Base-by-base conservation (phyloP, 2,888 invertebrate species). In the Drosophila tanythrix region DNA sequence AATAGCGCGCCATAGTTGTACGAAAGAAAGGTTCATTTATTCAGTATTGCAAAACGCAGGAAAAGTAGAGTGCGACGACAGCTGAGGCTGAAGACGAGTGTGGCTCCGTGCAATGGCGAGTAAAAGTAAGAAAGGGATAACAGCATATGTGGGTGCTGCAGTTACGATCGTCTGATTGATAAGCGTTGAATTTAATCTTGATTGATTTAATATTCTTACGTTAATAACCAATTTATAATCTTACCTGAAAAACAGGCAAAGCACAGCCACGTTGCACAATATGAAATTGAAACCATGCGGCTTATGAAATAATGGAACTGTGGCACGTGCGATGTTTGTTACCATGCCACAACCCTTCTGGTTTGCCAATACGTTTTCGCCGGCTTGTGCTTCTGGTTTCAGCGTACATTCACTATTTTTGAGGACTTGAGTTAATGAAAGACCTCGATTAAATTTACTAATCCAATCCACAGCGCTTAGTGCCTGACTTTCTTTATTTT, bases 241-340 rank as follows among this genome's bases (percentile, higher is more conserved):
- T 53, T 58, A 90, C 90, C 90, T 79, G 58, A 91, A 92, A 67
- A 91, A 92, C 81, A 91, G 70, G 1, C 91, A 82, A 40, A 91
- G 77, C 1, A 91, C 59, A 0, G 76, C 83, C n/a, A 89, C 3
- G 8, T 77, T 83, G 11, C 91, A 86, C 3, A 91, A 63, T 0
- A 82, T 56, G 56, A 90, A 91, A 70, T 91, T 85, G 3, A 74
- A 53, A 2, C 88, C 80, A 76, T 91, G 92, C 0, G 91, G 92
- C 33, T 92, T 92, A n/a, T 91, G 73, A 53, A 91, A 92, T 3
- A 91, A 71, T 0, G 92, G 91, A 48, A 83, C 36, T 18, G 92
- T 91, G 3, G 92, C 88, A 13, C 79, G 78, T 62, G 77, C 89
- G 25, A 91, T 91, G 27, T 81, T 83, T 6, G 81, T 64, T 3